Base-by-base conservation (phyloP, 2,888 invertebrate genomes). In the Chrysopilus asiliformis region DNA sequence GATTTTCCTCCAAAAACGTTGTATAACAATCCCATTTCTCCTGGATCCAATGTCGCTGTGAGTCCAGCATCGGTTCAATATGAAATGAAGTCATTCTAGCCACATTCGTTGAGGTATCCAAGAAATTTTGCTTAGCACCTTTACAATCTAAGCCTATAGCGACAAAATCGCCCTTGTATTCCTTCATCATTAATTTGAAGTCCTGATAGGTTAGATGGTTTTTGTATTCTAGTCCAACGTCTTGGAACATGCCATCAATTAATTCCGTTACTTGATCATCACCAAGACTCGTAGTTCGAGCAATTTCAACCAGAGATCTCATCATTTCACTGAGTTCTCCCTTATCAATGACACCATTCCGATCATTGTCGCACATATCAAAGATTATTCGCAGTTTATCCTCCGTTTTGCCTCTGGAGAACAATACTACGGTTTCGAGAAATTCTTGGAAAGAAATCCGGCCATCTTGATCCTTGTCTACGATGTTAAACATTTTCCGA, bases 351-450 rank as follows among this genome's bases (percentile, higher is more conserved):
- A 89, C 86, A 0, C 93, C 90, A 50, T 90, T 90, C 12, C 87
- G 75, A 55, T 94, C 89, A 49, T 90, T 86, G 56, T 94, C 94
- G 52, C 94, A 94, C 94, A 95, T 94, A 58, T 94, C 90, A 55
- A 94, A 94, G 45, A 95, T 89, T 20, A 94, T 91, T 4, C 91
- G 71, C 22, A 94, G 66, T 53, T 93, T 93, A 53, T 91, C 90
- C 50, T 91, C 91, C 1, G 90, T 90, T 49, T 86, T 86, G 5
- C 91, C 93, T 1, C 86, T 75, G 0, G 91, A 89, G 57, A 93
- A 93, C 2, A 91, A 61, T 1, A 91, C 82, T 2, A 93, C 91
- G 0, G 93, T 93, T 53, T 93, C 90, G 34, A 95, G 65, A 60
- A 95, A 95, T 63, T 94, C 94, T 74, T 86, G 85, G 58, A 95